Evolutionary conservation across 1,140 invertebrate genomes (phyloP).

Genomic region (Hetaerina americana): DNA sequence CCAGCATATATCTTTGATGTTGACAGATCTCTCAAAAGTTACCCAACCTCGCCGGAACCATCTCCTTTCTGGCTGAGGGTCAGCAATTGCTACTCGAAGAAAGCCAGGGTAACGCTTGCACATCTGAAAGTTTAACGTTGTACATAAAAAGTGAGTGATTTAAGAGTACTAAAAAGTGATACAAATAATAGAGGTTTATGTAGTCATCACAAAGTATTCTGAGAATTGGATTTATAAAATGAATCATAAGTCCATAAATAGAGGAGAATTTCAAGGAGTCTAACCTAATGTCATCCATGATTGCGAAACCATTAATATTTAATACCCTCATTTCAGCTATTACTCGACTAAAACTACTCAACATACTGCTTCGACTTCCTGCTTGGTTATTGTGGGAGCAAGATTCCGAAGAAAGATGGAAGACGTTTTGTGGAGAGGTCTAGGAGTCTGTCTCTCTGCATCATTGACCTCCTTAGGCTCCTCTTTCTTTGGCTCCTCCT

Average conservation of each 20-base stretch:
- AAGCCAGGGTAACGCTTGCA: slow-evolving; percentile 93
- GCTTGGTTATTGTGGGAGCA: slow-evolving; percentile 87
- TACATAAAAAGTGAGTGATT: background rate
- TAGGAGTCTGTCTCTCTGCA: slow-evolving; percentile 25
- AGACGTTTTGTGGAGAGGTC: slow-evolving; percentile 74
- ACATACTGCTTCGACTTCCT: slow-evolving; percentile 89
- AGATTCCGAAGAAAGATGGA: slow-evolving; percentile 95
- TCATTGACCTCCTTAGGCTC: slow-evolving; percentile 9
- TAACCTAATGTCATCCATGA: too few relatives aligned
- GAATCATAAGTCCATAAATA: too few relatives aligned
- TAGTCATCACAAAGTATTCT: too few relatives aligned
- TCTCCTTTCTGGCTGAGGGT: slow-evolving; percentile 86
- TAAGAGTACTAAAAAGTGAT: too few relatives aligned
- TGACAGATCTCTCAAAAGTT: slow-evolving; percentile 90
- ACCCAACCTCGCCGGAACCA: slow-evolving; percentile 97
- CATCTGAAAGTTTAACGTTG: too few relatives aligned
- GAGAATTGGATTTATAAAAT: too few relatives aligned
- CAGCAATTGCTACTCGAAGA: slow-evolving; percentile 88
- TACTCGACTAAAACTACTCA: background rate
- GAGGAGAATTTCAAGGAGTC: too few relatives aligned
- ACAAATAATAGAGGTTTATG: too few relatives aligned
- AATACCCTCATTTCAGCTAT: background rate
- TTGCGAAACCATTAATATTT: too few relatives aligned
- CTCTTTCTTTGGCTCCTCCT: slow-evolving; percentile 13
- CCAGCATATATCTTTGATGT: slow-evolving; percentile 99